Evolutionary conservation across 2,888 invertebrate species (phyloP), one percentile per base, ranked within the genome.

Genomic region (Noctua comes): DNA sequence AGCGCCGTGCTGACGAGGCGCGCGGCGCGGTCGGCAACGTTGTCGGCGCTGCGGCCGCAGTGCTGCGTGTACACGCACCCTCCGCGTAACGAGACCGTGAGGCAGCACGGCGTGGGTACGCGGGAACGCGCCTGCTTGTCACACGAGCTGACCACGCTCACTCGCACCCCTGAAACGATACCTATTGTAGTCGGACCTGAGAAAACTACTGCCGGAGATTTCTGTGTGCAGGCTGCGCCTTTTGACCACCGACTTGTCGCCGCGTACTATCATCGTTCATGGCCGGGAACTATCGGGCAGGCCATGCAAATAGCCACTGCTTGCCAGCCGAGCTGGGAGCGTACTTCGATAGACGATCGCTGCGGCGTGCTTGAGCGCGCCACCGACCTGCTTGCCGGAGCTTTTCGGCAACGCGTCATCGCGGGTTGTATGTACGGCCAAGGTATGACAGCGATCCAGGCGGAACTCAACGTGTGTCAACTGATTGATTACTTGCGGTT

Each of bases 361-460:
- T 97, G 99, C 62, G 97, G 97, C 74, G 98, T 99, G 88, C 98
- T 98, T 97, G 96, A 98, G 64, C 97, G 97, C 89, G 99, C 99
- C 13, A 99, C 99, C 0, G 98, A 98, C 91, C 94, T 99, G 81
- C 98, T 99, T 97, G 98, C 98, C 1, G 97, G 97, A 8, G 98
- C 98, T 91, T 99, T 99, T 95, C 97, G 99, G 72, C 98, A 98
- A 92, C 97, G 98, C 73, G 94, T 99, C 77, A 98, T 99, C 94
- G 99, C 99, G 0, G 97, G 99, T 0, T 99, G 99, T 11, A 99
- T 99, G 99, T 95, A 99, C 80, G 99, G 99, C 0, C 99, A 99
- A 95, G 97, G 98, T 4, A 99, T 99, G 95, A 99, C 98, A 24
- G 98, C 98, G 11, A 97, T 98, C 80, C 99, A 99, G 94, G 99